Base-by-base conservation (phyloP, 2,888 invertebrate genomes). In the Agonum fuliginosum region DNA sequence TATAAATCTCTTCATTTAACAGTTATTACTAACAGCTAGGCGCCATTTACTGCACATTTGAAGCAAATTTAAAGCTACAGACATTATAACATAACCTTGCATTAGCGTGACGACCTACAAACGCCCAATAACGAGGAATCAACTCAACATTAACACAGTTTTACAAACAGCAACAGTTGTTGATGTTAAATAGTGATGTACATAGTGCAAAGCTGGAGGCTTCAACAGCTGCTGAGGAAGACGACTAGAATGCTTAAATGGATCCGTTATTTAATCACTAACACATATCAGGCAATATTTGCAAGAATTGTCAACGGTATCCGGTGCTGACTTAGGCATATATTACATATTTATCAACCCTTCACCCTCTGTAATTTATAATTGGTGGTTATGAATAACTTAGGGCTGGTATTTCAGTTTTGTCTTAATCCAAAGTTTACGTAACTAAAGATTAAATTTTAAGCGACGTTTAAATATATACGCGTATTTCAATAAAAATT, bases 101-200 rank as follows among this genome's bases (percentile, higher is more conserved):
- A 67, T 67, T 62, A 62, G 58, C 58, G 41, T 67, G 41, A 22
- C 67, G 67, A 41, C 67, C 67, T 67, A 67, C 41, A 67, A 67
- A 37, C 14, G 67, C 41, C 41, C 20, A 41, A 67, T 67, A 37
- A 41, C 22, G 22, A 41, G 20, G 67, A 67, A 67, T 67, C 3
- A 67, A 67, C 22, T 67, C 19, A 37, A 67, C 41, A 67, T 67
- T 67, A 67, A 67, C 67, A 67, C 67, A 67, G 67, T 41, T 67
- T 62, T 67, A 37, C 67, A n/a, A n/a, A n/a, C n/a, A n/a, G n/a
- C n/a, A n/a, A n/a, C n/a, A n/a, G n/a, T n/a, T n/a, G n/a, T n/a
- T 20, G 34, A 14, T 46, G 46, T 46, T 46, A 14, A 46, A 6
- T 46, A 6, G 17, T 12, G 8, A 12, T 46, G 46, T 6, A 17